A percentile compares a stretch with the other conserved stretches of the same genome.
These are phyloP conservation scores for Amyelois transitella DNA, from an alignment of 1,140 invertebrate genomes.

Conservation along the genomic window DNA sequence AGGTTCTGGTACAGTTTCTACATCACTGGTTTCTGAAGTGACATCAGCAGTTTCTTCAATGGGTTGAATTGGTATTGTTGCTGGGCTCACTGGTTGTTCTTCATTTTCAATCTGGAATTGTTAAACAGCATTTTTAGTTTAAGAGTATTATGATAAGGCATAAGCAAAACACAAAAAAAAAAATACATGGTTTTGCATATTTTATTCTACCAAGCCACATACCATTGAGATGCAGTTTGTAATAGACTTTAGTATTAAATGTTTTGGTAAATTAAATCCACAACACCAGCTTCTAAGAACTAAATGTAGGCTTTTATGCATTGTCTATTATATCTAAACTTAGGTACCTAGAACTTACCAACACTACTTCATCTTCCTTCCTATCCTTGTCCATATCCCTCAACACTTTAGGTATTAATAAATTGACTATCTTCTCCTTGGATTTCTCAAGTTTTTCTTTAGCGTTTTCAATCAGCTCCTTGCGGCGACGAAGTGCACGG, in stretches of 20 bases:
- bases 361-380: constrained; percentile 41
- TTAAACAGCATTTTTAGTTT: no score
- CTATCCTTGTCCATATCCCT: constrained; percentile 37
- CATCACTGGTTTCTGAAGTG: constrained; percentile 40
- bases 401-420: constrained; percentile 37
- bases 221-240: no score
- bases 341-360: constrained; percentile 27
- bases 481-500: constrained; percentile 50
- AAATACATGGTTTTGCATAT: neutral
- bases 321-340: no score
- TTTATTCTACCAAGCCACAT: no score
- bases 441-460: constrained; percentile 45
- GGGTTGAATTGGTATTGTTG: constrained; percentile 15
- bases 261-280: no score
- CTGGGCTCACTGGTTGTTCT: constrained; percentile 15
- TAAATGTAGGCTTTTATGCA: no score
- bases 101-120: constrained; percentile 42
- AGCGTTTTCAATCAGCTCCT: constrained; percentile 49
- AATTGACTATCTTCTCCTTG: constrained; percentile 36
- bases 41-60: constrained; percentile 26
- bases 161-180: no score
- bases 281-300: no score
- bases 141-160: no score
- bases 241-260: neutral
- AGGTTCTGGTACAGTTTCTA: constrained; percentile 39